phyloP scores from a whole-genome alignment of 2,888 invertebrate genomes.

The Caenorhabditis macrosperma region DNA sequence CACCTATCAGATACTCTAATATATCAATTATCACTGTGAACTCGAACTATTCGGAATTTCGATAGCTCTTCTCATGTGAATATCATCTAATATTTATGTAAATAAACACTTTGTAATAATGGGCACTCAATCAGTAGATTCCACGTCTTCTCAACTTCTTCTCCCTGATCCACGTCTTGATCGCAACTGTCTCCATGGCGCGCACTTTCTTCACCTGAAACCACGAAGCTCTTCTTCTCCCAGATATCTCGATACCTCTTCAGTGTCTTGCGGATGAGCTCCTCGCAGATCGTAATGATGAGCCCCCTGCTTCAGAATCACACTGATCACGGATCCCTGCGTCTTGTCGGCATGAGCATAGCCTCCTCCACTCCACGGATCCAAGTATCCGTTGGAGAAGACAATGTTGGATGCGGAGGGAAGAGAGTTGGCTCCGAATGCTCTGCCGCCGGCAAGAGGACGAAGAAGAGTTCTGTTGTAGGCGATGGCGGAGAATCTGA shows the following conservation, averaged over 20 bases:
- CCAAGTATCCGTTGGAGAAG: conserved; percentile 83
- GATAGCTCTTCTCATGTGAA: too few species aligned
- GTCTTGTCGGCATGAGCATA: conserved; percentile 59
- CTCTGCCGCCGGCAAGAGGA: conserved; percentile 79
- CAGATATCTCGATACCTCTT: too few species aligned
- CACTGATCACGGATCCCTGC: conserved; percentile 78
- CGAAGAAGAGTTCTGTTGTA: conserved; percentile 84
- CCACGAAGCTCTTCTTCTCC: too few species aligned
- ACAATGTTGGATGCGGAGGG: conserved; percentile 84
- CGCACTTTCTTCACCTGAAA: conserved; percentile 61
- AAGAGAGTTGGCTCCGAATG: conserved; percentile 86
- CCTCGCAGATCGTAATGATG: conserved; percentile 82
- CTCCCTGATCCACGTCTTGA: conserved; percentile 72
- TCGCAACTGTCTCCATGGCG: conserved; percentile 69
- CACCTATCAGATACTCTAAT: too few species aligned
- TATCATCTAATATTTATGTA: too few species aligned
- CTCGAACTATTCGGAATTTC: too few species aligned
- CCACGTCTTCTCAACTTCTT: conserved; percentile 10
- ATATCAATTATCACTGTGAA: too few species aligned
- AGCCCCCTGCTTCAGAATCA: conserved; percentile 81
- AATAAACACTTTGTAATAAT: too few species aligned
- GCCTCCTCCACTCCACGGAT: conserved; percentile 83
- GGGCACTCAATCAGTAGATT: too few species aligned
- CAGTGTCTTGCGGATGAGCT: conserved; percentile 81
- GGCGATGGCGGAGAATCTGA: conserved; percentile 60